phyloP scores from a whole-genome alignment of 2,113 vertebrate species.

The Strix uralensis region DNA sequence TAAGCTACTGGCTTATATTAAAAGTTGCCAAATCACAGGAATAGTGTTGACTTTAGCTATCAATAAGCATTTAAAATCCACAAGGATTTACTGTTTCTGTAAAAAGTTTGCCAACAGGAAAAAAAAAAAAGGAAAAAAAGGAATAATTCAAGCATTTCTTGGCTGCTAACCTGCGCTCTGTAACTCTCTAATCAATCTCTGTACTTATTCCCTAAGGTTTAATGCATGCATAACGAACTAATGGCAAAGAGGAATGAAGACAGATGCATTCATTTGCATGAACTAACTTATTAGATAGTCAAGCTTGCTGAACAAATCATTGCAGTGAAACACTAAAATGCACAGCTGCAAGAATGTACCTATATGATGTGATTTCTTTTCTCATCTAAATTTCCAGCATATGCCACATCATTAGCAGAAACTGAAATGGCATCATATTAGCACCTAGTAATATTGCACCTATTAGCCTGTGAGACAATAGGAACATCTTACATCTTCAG shows the following conservation, averaged over 20 bases:
- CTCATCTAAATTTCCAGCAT: constrained; percentile 16
- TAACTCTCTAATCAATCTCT: constrained; percentile 54
- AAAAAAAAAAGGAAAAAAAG: not conserved
- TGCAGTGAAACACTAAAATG: not conserved
- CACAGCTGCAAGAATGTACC: not conserved
- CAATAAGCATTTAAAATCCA: constrained; percentile 14
- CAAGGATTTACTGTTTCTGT: not conserved
- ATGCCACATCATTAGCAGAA: constrained; percentile 10
- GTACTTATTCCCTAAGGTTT: constrained; percentile 41
- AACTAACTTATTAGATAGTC: constrained; percentile 42
- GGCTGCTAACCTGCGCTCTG: constrained; percentile 1
- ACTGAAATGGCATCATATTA: not conserved
- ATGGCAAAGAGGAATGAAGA: constrained; percentile 64
- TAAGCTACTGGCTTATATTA: not conserved
- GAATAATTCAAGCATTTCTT: constrained; percentile 15
- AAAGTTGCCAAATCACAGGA: constrained; percentile 30
- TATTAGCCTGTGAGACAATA: not conserved
- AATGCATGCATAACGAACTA: constrained; percentile 62
- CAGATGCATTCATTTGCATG: constrained; percentile 62
- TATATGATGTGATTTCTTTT: not conserved
- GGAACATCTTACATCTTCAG: not conserved
- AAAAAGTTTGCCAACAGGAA: not conserved
- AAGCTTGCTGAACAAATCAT: constrained; percentile 42
- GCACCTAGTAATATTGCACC: not conserved
- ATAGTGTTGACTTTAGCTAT: not conserved